Percentiles rank a stretch among this genome's conserved stretches.
phyloP scores from a whole-genome alignment of 2,113 vertebrate genomes.

The Ptychochromis oligacanthus region DNA sequence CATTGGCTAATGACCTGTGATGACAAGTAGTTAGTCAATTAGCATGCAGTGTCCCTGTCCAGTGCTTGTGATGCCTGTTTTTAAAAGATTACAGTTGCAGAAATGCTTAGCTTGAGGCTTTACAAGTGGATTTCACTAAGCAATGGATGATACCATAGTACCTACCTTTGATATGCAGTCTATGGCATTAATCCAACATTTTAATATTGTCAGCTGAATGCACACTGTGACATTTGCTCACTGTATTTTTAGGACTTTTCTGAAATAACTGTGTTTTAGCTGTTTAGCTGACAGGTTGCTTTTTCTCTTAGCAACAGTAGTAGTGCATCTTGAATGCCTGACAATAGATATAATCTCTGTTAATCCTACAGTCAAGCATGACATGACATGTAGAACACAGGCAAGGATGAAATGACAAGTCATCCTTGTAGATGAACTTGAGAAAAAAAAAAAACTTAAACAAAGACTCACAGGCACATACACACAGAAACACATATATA shows the following conservation, averaged over 20 bases:
- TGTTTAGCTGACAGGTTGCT: not conserved
- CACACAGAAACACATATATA: not conserved
- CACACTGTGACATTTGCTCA: not conserved
- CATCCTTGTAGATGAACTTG: not conserved
- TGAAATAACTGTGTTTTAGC: not conserved
- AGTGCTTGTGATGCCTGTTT: not conserved
- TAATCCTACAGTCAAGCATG: not conserved
- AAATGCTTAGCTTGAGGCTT: not conserved
- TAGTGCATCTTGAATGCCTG: not conserved
- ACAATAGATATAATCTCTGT: not conserved
- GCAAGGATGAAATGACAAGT: slow-evolving; percentile 1
- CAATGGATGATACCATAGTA: not conserved
- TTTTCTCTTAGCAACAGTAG: not conserved
- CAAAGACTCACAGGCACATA: not conserved
- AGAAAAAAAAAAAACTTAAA: slow-evolving; percentile 13
- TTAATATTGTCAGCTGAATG: not conserved
- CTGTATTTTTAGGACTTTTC: not conserved
- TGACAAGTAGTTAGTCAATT: too few species aligned
- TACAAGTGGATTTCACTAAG: not conserved
- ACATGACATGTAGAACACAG: slow-evolving; percentile 17
- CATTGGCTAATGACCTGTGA: not conserved
- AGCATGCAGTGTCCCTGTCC: too few species aligned
- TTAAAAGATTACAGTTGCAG: not conserved
- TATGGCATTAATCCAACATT: not conserved
- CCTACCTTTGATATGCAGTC: not conserved